These are phyloP conservation scores for Parnassius smintheus DNA, from an alignment of 2,888 invertebrate genomes.

Conservation along the genomic window DNA sequence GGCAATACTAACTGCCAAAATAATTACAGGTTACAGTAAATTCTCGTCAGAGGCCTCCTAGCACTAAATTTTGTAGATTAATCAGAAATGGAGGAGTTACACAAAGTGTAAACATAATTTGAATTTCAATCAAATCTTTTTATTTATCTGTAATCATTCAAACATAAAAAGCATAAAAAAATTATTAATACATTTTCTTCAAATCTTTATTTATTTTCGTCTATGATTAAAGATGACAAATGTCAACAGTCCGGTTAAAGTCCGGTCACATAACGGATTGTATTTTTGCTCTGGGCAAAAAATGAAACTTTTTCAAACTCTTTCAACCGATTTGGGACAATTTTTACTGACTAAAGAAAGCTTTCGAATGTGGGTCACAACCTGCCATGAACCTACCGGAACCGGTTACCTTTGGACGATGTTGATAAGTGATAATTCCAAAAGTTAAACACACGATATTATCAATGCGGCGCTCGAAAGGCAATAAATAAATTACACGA, in stretches of 20 bases:
- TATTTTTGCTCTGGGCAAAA: constrained; percentile 5
- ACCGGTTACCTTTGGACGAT: constrained; percentile 48
- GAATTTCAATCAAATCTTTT: too few species aligned
- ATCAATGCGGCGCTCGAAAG: constrained; percentile 36
- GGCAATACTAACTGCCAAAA: too few species aligned
- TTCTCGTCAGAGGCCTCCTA: too few species aligned
- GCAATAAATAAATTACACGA: constrained; percentile 31
- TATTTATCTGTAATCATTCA: too few species aligned
- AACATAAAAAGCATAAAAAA: too few species aligned
- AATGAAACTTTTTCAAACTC: constrained; percentile 34
- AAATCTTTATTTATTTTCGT: not conserved
- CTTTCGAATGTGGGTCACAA: constrained; percentile 63
- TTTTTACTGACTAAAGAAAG: constrained; percentile 64
- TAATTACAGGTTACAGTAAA: too few species aligned
- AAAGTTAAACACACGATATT: constrained; percentile 35
- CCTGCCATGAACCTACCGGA: constrained; percentile 61
- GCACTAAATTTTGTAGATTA: too few species aligned
- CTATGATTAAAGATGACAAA: constrained; percentile 1
- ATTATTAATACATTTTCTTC: too few species aligned
- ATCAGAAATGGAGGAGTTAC: too few species aligned
- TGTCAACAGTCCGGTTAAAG: constrained; percentile 11
- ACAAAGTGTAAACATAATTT: too few species aligned
- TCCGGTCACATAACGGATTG: constrained; percentile 19
- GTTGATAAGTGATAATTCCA: constrained; percentile 39
- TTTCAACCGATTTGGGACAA: constrained; percentile 44